A percentile compares a stretch with the other conserved stretches of the same genome.
Conservation (phyloP, 1,140 invertebrate genomes). For the Aphaenogaster floridana region DNA sequence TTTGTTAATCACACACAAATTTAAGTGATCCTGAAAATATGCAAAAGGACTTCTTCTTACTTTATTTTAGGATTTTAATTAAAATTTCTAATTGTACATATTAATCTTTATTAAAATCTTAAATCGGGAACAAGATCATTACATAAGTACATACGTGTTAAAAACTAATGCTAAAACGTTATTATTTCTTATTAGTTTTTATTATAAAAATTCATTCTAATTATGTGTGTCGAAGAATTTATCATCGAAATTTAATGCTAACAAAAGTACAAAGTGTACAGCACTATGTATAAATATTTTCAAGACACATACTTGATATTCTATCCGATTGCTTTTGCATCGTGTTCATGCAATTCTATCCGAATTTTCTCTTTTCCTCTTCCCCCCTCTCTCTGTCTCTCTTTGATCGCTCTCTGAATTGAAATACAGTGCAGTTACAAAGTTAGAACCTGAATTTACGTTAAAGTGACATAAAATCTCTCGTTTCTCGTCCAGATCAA, state of each 20-base stretch:
- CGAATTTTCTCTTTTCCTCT: not conserved
- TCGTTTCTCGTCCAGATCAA: not conserved
- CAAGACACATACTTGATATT: not conserved
- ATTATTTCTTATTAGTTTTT: not conserved
- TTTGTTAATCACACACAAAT: not conserved
- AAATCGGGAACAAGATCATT: not conserved
- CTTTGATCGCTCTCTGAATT: not conserved
- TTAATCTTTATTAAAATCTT: not conserved
- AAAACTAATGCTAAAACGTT: slow-evolving; percentile 13
- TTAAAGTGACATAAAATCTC: slow-evolving; percentile 7
- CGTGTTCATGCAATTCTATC: slow-evolving; percentile 11
- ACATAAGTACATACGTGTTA: not conserved
- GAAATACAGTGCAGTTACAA: not conserved
- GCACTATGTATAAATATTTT: not conserved
- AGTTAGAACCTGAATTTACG: slow-evolving; percentile 39
- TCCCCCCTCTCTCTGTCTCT: not conserved
- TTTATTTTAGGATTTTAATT: not conserved
- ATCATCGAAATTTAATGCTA: slow-evolving; percentile 10
- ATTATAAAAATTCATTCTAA: not conserved
- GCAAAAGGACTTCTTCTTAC: not conserved
- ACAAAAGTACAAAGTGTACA: not conserved
- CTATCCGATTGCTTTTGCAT: not conserved
- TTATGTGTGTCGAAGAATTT: not conserved
- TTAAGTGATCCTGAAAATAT: not conserved
- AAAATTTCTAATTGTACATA: not conserved